Evolutionary conservation across 2,888 invertebrate genomes (phyloP), one percentile per base, ranked within the genome.

Genomic region (Meteorus colon): DNA sequence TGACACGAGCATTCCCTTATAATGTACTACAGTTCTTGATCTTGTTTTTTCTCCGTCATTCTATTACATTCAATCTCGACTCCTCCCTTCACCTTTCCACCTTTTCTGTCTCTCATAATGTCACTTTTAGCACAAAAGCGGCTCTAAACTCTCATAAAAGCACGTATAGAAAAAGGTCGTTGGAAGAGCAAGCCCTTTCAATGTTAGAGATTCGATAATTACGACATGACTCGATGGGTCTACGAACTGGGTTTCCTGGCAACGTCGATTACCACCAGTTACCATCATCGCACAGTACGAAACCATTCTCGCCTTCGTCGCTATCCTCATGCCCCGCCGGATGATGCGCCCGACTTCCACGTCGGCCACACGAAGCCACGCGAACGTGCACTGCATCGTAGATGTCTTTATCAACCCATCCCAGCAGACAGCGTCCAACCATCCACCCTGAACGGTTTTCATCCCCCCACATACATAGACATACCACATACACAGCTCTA

Each of bases 141-240:
- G 55, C 27, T 65, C 34, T 77, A 73, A 75, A 63, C 65, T 63
- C 19, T 55, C 19, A 55, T 55, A 55, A 19, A 55, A n/a, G 55
- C 55, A 55, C 55, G 55, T 55, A 55, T 19, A 55, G 8, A 55
- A 55, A 55, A 55, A 24, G 55, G 19, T 55, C 55, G n/a, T 55
- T 55, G 55, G 19, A 24, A 55, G 78, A 71, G 59, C 48, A 29
- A 72, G 71, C 73, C 69, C 60, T 72, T 76, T 75, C 76, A 75
- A 78, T 67, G 73, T 67, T 65, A 60, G 69, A 71, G 70, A 66
- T 75, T 73, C 77, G 72, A 79, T 78, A 80, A 80, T 80, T 80
- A 73, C 77, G 66, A 66, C 71, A 65, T 67, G 55, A 66, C 76
- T 67, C 60, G 72, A 51, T 55, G 67, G 67, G 37, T 60, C 73